phyloP scores from a whole-genome alignment of 2,888 invertebrate species.

The Cantharis flavilabris region DNA sequence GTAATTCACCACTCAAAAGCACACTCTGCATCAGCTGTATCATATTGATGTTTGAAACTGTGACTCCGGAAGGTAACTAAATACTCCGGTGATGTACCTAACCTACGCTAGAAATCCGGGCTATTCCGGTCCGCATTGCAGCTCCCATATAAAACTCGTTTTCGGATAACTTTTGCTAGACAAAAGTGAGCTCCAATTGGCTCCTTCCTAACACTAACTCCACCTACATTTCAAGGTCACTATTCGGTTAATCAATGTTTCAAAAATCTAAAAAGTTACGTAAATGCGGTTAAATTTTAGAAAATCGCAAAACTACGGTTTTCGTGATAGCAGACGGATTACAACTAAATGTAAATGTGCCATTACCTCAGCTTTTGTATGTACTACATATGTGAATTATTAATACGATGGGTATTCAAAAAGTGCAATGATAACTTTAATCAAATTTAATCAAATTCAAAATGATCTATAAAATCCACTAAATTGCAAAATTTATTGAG shows the following conservation, averaged over 20 bases:
- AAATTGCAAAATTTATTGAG: not conserved
- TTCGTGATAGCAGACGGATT: not conserved
- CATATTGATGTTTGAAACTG: constrained; percentile 11
- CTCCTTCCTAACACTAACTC: constrained; percentile 27
- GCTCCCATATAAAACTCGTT: constrained; percentile 42
- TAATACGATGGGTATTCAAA: not conserved
- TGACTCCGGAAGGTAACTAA: constrained; percentile 36
- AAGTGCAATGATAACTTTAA: not conserved
- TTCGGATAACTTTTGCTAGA: constrained; percentile 32
- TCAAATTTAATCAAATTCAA: not conserved
- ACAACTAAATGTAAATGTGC: not conserved
- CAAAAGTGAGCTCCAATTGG: constrained; percentile 34
- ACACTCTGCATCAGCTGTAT: not conserved
- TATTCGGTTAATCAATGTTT: constrained; percentile 36
- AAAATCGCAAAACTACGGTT: not conserved
- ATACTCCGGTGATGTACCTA: constrained; percentile 29
- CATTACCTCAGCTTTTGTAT: not conserved
- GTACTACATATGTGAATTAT: not conserved
- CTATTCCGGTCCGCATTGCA: constrained; percentile 47
- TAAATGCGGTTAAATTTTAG: not conserved
- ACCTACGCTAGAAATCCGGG: constrained; percentile 38
- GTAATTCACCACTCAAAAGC: not conserved
- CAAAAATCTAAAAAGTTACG: not conserved
- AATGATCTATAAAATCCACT: not conserved
- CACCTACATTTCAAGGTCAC: constrained; percentile 32